Conservation (phyloP, 1,140 invertebrate species). For the Bursaphelenchus mucronatus region DNA sequence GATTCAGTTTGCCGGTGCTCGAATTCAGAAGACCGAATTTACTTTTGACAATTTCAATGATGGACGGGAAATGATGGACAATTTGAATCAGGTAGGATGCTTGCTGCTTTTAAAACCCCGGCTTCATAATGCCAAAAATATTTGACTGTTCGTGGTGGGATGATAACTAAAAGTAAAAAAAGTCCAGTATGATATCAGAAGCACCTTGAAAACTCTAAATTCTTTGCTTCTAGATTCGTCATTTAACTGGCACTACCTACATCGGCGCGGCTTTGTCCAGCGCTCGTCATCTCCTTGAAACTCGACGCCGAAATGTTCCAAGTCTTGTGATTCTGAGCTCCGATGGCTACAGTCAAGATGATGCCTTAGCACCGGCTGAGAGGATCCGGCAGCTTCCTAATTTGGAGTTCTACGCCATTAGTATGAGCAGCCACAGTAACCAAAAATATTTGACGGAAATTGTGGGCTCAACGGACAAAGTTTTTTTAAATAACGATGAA, state of each 20-base stretch:
- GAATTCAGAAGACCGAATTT: slow-evolving; percentile 55
- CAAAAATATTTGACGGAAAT: slow-evolving; percentile 30
- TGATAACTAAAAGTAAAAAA: too few species aligned
- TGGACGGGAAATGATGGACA: slow-evolving; percentile 44
- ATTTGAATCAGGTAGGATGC: slow-evolving; percentile 34
- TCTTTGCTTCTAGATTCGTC: slow-evolving; percentile 34
- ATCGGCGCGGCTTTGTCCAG: slow-evolving; percentile 49
- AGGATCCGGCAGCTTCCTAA: slow-evolving; percentile 44
- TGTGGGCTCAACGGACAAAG: slow-evolving; percentile 18
- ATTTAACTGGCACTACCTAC: slow-evolving; percentile 52
- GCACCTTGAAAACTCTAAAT: too few species aligned
- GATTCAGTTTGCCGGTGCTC: slow-evolving; percentile 49
- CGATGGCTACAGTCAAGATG: slow-evolving; percentile 55
- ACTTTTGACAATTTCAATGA: slow-evolving; percentile 42
- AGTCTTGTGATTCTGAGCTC: slow-evolving; percentile 48
- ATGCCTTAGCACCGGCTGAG: slow-evolving; percentile 38
- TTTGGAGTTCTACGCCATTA: slow-evolving; percentile 47
- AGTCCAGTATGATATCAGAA: too few species aligned
- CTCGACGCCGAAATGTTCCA: slow-evolving; percentile 41
- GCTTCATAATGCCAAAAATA: slow-evolving; percentile 1
- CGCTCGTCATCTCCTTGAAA: slow-evolving; percentile 40
- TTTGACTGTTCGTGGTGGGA: too few species aligned
- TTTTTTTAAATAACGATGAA: neutral
- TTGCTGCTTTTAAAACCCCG: slow-evolving; percentile 9
- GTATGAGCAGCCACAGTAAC: slow-evolving; percentile 45